phyloP scores from a whole-genome alignment of 2,888 invertebrate genomes.

The Leptinotarsa haldemani region DNA sequence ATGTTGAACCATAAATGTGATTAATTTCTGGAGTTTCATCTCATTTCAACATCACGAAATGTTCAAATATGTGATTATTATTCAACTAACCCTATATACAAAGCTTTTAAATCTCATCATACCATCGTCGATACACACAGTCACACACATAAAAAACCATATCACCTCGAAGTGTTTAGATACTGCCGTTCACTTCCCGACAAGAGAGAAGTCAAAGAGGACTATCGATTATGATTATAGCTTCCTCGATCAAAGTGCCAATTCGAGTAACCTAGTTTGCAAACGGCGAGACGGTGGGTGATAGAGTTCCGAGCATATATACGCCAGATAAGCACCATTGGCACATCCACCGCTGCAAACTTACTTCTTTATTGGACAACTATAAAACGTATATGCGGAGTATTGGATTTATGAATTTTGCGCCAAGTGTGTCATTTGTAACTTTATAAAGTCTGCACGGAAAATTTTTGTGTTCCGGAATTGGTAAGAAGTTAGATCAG shows the following conservation, averaged over 20 bases:
- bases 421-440: constrained; percentile 7
- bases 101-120: no score
- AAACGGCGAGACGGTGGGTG: constrained; percentile 47
- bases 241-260: constrained; percentile 51
- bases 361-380: constrained; percentile 25
- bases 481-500: not conserved
- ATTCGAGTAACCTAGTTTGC: constrained; percentile 54
- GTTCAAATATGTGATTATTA: no score
- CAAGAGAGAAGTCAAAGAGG: constrained; percentile 39
- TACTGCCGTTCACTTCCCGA: not conserved
- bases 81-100: no score
- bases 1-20: no score
- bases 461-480: not conserved
- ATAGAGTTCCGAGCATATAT: constrained; percentile 46
- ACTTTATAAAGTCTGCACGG: constrained; percentile 1
- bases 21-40: no score
- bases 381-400: constrained; percentile 30
- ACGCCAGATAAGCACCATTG: constrained; percentile 44
- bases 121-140: not conserved
- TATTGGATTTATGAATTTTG: constrained; percentile 20
- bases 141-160: not conserved
- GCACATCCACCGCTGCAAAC: constrained; percentile 27
- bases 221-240: constrained; percentile 54
- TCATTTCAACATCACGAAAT: no score
- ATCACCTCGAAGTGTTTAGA: constrained; percentile 4